Percentiles rank a stretch among this genome's conserved stretches.
Evolutionary conservation across 2,888 invertebrate species (phyloP).

Genomic region (Tetranychus truncatus): DNA sequence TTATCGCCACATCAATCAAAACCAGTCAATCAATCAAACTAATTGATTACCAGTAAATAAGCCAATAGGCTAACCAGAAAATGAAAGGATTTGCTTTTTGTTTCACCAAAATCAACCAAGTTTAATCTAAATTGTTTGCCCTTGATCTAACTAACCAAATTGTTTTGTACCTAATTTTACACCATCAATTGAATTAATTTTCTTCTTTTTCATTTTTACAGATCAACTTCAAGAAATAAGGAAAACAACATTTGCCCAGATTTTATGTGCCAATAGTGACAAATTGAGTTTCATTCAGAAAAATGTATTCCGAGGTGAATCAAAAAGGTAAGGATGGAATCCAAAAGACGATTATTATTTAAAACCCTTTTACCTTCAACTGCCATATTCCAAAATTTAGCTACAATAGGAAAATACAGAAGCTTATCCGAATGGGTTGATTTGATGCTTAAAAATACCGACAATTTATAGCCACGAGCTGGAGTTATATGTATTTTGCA

Average conservation of each 20-base stretch:
- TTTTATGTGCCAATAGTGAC: slow-evolving; percentile 27
- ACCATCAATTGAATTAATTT: not conserved
- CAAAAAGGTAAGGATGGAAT: slow-evolving; percentile 21
- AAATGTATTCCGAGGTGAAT: slow-evolving; percentile 26
- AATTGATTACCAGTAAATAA: too few relatives aligned
- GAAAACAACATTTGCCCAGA: slow-evolving; percentile 26
- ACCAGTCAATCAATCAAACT: not conserved
- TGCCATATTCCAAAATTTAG: too few relatives aligned
- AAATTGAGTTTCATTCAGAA: slow-evolving; percentile 28
- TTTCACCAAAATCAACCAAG: too few relatives aligned
- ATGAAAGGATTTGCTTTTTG: too few relatives aligned
- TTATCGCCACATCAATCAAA: not conserved
- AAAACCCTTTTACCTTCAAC: too few relatives aligned
- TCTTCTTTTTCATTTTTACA: not conserved
- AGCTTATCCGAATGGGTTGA: too few relatives aligned
- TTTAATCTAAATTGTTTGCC: not conserved
- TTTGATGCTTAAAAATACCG: too few relatives aligned
- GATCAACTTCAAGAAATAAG: slow-evolving; percentile 26
- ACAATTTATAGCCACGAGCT: too few relatives aligned
- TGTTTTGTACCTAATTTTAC: not conserved
- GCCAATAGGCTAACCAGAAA: too few relatives aligned
- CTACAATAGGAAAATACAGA: too few relatives aligned
- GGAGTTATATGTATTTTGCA: not conserved
- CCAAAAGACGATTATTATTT: not conserved
- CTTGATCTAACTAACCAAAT: slow-evolving; percentile 35